Evolutionary conservation across 2,888 invertebrate genomes (phyloP), one percentile per base, ranked within the genome.

Genomic region (Ariolimax columbianus): DNA sequence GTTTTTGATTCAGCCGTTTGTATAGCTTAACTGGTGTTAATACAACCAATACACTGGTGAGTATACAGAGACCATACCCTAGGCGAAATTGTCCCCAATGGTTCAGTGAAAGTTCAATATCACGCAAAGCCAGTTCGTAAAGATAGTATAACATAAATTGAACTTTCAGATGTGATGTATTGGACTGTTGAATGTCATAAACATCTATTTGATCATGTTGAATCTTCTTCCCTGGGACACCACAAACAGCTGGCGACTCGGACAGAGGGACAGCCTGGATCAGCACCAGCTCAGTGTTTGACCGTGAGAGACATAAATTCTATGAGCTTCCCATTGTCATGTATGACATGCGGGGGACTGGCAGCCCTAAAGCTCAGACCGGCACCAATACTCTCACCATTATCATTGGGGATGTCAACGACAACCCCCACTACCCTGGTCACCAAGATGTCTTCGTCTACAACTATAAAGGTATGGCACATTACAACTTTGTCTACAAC

Each of bases 341-440:
- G 93, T 98, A 97, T 94, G 99, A 99, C 95, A 97, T 97, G 91
- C 98, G 99, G 66, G 97, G 97, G 89, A 87, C 85, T 43, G 86
- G 86, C 38, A 98, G 98, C n/a, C 97, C 97, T 0, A 97, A 98
- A 59, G 89, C 89, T 33, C 91, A 89, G 97, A 97, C 98, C n/a
- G 98, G 98, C 88, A 98, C 98, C 19, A 98, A 98, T 92, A 98
- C 98, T 0, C 95, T 99, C 59, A 98, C 98, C 0, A 97, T 99
- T 40, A 97, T 98, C 80, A 99, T 99, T 91, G 99, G 99, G 40
- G 99, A 99, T 94, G 97, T 97, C 36, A 99, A 99, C 94, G 99
- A 99, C 94, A 99, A 99, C 94, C 97, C 98, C 95, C 99, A 99
- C 98, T 97, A 97, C 93, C 98, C 99, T 0, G 99, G 99, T 0